Evolutionary conservation across 2,797 vertebrate genomes (phyloP), one percentile per base, ranked within the genome.

Genomic region (Rhyacichthys aspro): DNA sequence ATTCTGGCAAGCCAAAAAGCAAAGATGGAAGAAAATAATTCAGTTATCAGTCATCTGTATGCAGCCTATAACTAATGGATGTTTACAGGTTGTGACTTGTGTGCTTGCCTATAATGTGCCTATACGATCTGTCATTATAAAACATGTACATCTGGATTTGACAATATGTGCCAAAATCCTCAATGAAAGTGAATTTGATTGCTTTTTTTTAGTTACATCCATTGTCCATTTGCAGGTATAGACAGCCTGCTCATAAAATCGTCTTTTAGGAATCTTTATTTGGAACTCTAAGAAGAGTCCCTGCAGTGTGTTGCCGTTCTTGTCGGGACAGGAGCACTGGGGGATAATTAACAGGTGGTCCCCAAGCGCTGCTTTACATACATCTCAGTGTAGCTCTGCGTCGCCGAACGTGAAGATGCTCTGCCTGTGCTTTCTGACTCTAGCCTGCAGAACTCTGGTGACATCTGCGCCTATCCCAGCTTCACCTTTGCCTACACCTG

Each of bases 271-370:
- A 12, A 11, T 37, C 11, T 52, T 37, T 12, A 52, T 37, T 50
- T 17, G 33, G 10, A 18, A 3, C n/a, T 34, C 4, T 38, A 75
- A 71, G 23, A 49, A 43, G 41, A 56, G 38, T 58, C 50, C 11
- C 12, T 56, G 54, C 9, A 43, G 2, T 71, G 43, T 3, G 23
- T 10, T 34, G 48, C 64, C 56, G 55, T 61, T 81, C 84, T 67
- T 89, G 86, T 85, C 50, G 46, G 61, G 68, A 81, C 84, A 86
- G 56, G 82, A 85, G 15, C 43, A 2, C 46, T 52, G 9, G 10
- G 18, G 50, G 33, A 59, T 86, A 88, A 87, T 81, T 63, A 80
- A 65, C 81, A 89, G 81, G 81, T 88, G 78, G 74, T 60, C 78
- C 45, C 36, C 10, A 5, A 38, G 46, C 11, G 50, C 55, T 59